Conservation (phyloP, 2,797 vertebrate species). For the Peromyscus eremicus region DNA sequence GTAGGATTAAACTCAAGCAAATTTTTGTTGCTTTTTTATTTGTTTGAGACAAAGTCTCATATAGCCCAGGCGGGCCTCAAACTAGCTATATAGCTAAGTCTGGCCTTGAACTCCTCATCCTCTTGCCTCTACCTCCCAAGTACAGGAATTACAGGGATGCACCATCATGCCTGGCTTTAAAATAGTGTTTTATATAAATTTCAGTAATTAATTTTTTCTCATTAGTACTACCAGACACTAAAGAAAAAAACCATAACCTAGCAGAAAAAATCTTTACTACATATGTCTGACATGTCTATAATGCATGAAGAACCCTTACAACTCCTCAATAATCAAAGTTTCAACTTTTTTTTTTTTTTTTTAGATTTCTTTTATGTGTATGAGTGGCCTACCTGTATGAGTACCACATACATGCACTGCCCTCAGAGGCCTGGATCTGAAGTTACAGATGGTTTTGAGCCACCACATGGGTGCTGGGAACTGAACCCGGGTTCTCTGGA, state of each 20-base stretch:
- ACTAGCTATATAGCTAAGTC: background rate
- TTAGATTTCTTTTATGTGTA: background rate
- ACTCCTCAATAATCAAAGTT: background rate
- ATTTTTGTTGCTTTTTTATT: background rate
- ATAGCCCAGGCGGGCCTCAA: background rate
- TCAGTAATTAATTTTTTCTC: background rate
- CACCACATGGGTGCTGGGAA: no score
- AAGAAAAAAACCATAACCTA: background rate
- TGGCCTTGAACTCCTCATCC: background rate
- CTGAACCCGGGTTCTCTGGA: background rate
- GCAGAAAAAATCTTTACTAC: background rate
- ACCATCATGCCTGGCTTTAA: background rate
- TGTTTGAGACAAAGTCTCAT: background rate
- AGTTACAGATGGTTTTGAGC: background rate
- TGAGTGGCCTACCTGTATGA: background rate
- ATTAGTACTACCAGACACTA: background rate
- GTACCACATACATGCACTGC: background rate
- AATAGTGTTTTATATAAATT: background rate
- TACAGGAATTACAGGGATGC: background rate
- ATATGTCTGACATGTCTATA: background rate
- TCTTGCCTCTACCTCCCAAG: background rate
- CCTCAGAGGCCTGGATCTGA: background rate
- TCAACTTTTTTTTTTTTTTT: background rate
- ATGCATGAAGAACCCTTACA: background rate
- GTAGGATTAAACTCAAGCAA: background rate